Evolutionary conservation across 2,888 invertebrate genomes (phyloP).

Genomic region (Trichogramma dendrolimi): DNA sequence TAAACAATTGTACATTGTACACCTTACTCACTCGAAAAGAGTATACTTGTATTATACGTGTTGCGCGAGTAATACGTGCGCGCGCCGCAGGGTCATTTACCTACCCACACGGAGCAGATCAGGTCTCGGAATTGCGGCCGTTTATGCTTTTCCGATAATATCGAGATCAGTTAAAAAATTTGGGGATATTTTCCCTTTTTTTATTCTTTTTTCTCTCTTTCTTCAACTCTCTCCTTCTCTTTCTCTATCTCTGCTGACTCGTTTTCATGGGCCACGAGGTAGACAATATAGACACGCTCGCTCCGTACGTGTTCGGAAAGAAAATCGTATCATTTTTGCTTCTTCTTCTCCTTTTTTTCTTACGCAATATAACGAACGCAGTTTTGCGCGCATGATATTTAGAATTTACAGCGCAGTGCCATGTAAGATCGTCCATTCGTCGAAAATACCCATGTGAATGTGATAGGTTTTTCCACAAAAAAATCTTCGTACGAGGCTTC

Average conservation of each 20-base stretch:
- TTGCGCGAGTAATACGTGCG: neutral
- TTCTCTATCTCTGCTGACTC: neutral
- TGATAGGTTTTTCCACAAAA: too few species aligned
- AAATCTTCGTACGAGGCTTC: too few species aligned
- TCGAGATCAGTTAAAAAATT: slow-evolving; percentile 37
- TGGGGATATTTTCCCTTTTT: slow-evolving; percentile 32
- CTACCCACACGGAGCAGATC: too few species aligned
- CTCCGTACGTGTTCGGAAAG: slow-evolving; percentile 38
- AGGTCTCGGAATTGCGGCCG: slow-evolving; percentile 43
- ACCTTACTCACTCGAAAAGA: neutral
- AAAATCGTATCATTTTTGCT: slow-evolving; percentile 36
- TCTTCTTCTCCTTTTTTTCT: slow-evolving; percentile 22
- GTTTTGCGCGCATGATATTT: too few species aligned
- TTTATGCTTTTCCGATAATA: slow-evolving; percentile 51
- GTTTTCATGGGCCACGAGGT: neutral
- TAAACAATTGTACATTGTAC: neutral
- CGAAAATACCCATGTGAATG: too few species aligned
- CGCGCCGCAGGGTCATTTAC: too few species aligned
- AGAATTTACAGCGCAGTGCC: too few species aligned
- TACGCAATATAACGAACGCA: too few species aligned
- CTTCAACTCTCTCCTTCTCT: slow-evolving; percentile 30
- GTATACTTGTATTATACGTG: neutral
- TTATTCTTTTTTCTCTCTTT: slow-evolving; percentile 28
- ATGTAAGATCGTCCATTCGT: too few species aligned
- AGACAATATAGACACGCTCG: slow-evolving; percentile 20